A percentile compares a stretch with the other conserved stretches of the same genome.
Conservation (phyloP, 2,888 invertebrate species). For the Cremastinae sp. region DNA sequence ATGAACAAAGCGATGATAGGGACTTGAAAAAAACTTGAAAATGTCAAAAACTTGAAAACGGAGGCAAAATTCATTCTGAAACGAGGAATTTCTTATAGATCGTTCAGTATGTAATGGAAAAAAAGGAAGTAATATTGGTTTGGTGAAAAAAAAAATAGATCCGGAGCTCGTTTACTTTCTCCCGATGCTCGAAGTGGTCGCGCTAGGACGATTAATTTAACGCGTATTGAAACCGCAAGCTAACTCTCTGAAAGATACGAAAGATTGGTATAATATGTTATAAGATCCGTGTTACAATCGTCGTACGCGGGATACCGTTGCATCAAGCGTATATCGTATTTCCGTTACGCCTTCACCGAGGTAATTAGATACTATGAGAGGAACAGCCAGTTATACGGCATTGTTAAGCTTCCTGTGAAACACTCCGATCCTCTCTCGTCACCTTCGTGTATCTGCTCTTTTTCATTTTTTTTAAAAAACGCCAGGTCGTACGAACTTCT, state of each 20-base stretch:
- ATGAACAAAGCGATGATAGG: too few relatives aligned
- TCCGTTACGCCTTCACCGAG: conserved; percentile 51
- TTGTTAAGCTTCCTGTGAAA: conserved; percentile 53
- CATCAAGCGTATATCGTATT: conserved; percentile 52
- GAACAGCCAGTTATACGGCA: conserved; percentile 51
- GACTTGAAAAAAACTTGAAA: too few relatives aligned
- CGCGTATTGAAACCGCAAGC: conserved; percentile 33
- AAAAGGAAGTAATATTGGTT: too few relatives aligned
- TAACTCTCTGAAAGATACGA: conserved; percentile 16
- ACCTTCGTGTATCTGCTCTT: conserved; percentile 20
- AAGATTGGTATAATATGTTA: conserved; percentile 23
- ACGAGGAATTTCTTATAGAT: too few relatives aligned
- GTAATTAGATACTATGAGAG: conserved; percentile 61
- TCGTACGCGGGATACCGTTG: conserved; percentile 57
- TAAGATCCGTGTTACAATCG: conserved; percentile 41
- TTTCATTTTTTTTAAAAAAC: conserved; percentile 32
- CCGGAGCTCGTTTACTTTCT: background rate
- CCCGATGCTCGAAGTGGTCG: background rate
- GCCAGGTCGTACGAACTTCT: too few relatives aligned
- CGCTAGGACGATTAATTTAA: background rate
- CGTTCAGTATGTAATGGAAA: too few relatives aligned
- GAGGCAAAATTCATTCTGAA: too few relatives aligned
- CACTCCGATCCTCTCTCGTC: conserved; percentile 32
- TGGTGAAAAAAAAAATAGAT: background rate
- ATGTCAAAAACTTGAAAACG: too few relatives aligned